These are phyloP conservation scores for Drosophila sordidula DNA, from an alignment of 2,888 invertebrate genomes.

Conservation along the genomic window DNA sequence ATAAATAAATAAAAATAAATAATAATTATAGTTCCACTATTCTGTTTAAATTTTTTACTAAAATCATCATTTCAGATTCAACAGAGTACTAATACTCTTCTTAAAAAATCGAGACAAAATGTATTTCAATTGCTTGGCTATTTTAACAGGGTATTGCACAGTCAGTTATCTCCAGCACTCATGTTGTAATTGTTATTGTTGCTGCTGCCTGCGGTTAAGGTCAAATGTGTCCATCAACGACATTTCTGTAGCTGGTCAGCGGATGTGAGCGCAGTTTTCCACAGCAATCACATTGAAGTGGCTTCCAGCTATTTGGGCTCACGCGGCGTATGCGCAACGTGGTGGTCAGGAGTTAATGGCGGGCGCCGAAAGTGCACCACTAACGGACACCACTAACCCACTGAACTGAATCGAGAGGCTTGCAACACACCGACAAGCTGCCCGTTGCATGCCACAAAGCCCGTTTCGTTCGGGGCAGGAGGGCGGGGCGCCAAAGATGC, in stretches of 20 bases:
- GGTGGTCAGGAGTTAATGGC: not conserved
- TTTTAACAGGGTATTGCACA: not conserved
- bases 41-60: too few species aligned
- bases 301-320: not conserved
- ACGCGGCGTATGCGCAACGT: constrained; percentile 18
- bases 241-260: constrained; percentile 58
- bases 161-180: not conserved
- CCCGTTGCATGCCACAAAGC: constrained; percentile 35
- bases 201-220: constrained; percentile 47
- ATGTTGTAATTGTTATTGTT: constrained; percentile 3
- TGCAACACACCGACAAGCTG: constrained; percentile 33
- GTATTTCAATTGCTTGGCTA: too few species aligned
- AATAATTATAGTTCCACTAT: too few species aligned
- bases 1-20: too few species aligned
- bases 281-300: constrained; percentile 64
- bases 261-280: constrained; percentile 54
- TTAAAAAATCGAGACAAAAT: too few species aligned
- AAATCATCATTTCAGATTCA: too few species aligned
- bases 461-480: constrained; percentile 15
- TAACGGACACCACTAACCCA: constrained; percentile 68
- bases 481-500: constrained; percentile 30
- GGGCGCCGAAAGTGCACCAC: constrained; percentile 24
- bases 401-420: constrained; percentile 53
- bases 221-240: constrained; percentile 68
- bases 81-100: too few species aligned